Percentiles rank a stretch among this genome's conserved stretches.
Conservation (phyloP, 2,797 vertebrate species). For the Acipenser oxyrinchus region DNA sequence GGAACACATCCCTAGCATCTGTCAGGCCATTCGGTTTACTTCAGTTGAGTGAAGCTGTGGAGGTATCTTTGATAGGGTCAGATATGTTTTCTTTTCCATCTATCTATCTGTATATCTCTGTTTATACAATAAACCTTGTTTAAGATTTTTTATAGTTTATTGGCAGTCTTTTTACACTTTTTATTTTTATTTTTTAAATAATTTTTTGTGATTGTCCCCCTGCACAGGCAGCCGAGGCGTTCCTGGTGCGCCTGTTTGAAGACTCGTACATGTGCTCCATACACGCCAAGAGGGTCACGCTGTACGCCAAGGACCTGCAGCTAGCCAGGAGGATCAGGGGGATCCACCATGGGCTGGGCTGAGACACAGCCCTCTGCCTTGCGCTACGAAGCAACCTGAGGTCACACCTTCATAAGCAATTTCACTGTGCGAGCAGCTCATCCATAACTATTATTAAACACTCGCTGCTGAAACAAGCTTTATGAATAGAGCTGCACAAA, state of each 20-base stretch:
- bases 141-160: neutral
- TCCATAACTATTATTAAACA: too few species aligned
- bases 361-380: neutral
- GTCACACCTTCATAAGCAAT: too few species aligned
- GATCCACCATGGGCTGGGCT: constrained; percentile 26
- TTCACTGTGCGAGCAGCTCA: too few species aligned
- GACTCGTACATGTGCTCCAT: constrained; percentile 73
- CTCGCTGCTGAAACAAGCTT: too few species aligned
- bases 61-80: too few species aligned
- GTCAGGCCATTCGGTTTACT: neutral
- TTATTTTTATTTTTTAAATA: neutral
- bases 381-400: too few species aligned
- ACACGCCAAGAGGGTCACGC: constrained; percentile 67
- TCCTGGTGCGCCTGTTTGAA: constrained; percentile 65
- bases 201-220: constrained; percentile 5
- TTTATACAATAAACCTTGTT: neutral
- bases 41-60: too few species aligned
- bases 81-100: neutral
- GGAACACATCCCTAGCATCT: neutral
- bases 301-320: constrained; percentile 67
- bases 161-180: neutral
- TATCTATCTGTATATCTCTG: neutral
- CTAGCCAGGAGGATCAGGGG: constrained; percentile 72
- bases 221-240: constrained; percentile 69
- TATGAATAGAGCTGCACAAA: too few species aligned